A percentile compares a stretch with the other conserved stretches of the same genome.
These are phyloP conservation scores for Notospermus geniculatus DNA, from an alignment of 1,140 invertebrate species.

Conservation along the genomic window DNA sequence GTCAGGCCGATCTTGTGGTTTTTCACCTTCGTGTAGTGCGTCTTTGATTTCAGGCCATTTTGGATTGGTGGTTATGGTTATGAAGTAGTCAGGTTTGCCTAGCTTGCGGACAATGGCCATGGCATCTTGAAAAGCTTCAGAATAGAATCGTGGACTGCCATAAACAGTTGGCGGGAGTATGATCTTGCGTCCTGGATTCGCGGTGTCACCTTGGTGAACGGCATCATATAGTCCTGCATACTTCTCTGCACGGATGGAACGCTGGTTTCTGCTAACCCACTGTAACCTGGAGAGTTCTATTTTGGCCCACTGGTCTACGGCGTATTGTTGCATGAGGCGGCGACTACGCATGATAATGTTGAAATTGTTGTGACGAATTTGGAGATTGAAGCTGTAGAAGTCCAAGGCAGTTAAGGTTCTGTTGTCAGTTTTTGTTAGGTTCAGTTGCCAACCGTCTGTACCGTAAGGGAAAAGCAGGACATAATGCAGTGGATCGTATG, in stretches of 20 bases:
- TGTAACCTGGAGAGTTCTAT: constrained; percentile 40
- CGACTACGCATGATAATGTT: constrained; percentile 43
- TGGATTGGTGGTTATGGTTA: constrained; percentile 60
- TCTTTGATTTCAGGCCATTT: constrained; percentile 57
- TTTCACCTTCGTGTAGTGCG: constrained; percentile 37
- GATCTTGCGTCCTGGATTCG: constrained; percentile 38
- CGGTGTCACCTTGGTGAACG: constrained; percentile 19
- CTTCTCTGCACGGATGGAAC: constrained; percentile 25
- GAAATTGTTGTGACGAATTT: constrained; percentile 8
- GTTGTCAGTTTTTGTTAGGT: background rate
- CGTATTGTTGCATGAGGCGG: constrained; percentile 51
- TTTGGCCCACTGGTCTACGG: constrained; percentile 55
- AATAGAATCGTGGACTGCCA: constrained; percentile 52
- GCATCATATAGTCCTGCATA: constrained; percentile 34
- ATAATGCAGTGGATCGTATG: constrained; percentile 14
- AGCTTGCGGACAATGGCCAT: constrained; percentile 57
- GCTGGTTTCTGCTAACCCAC: constrained; percentile 36
- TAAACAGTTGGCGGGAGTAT: constrained; percentile 55
- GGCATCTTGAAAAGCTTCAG: constrained; percentile 57
- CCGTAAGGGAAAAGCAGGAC: constrained; percentile 3
- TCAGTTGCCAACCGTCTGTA: constrained; percentile 4
- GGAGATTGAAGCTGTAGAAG: background rate
- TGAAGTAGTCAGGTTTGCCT: constrained; percentile 56
- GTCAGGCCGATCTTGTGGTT: constrained; percentile 51
- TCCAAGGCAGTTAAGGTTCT: constrained; percentile 4